Percentiles rank a stretch among this genome's conserved stretches.
Conservation (phyloP, 2,888 invertebrate genomes). For the Griposia aprilina region DNA sequence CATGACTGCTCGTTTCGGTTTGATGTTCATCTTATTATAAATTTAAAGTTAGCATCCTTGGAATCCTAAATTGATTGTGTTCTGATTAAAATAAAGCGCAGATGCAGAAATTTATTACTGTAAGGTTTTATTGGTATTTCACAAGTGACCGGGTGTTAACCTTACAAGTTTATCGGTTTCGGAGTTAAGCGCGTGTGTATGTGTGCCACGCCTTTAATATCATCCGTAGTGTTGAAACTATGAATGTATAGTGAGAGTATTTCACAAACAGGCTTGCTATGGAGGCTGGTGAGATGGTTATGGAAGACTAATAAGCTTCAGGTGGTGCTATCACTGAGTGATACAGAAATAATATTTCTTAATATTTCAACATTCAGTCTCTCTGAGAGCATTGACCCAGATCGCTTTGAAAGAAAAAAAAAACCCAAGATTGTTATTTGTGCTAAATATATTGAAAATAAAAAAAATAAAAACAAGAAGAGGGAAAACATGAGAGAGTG, state of each 20-base stretch:
- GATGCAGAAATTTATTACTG: slow-evolving; percentile 39
- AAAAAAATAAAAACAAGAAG: background rate
- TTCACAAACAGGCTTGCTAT: slow-evolving; percentile 41
- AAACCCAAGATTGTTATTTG: background rate
- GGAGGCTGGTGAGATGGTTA: slow-evolving; percentile 1
- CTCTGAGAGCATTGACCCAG: background rate
- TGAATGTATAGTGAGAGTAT: slow-evolving; percentile 46
- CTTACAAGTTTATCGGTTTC: slow-evolving; percentile 20
- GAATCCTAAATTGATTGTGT: no score
- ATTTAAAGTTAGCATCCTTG: slow-evolving; percentile 75
- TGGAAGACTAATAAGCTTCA: slow-evolving; percentile 9
- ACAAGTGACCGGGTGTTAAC: slow-evolving; percentile 1
- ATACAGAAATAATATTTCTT: background rate
- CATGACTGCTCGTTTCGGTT: slow-evolving; percentile 43
- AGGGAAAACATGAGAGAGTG: background rate
- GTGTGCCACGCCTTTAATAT: slow-evolving; percentile 34
- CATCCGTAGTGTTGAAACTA: slow-evolving; percentile 44
- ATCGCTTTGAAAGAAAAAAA: background rate
- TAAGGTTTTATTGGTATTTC: slow-evolving; percentile 55
- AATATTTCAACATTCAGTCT: background rate
- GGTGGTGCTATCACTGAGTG: background rate
- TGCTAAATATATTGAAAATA: background rate
- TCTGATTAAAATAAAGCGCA: slow-evolving; percentile 23
- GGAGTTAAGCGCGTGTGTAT: background rate
- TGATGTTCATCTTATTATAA: slow-evolving; percentile 72